Conservation (phyloP, 2,797 vertebrate species). For the Spinibarbus caldwelli region DNA sequence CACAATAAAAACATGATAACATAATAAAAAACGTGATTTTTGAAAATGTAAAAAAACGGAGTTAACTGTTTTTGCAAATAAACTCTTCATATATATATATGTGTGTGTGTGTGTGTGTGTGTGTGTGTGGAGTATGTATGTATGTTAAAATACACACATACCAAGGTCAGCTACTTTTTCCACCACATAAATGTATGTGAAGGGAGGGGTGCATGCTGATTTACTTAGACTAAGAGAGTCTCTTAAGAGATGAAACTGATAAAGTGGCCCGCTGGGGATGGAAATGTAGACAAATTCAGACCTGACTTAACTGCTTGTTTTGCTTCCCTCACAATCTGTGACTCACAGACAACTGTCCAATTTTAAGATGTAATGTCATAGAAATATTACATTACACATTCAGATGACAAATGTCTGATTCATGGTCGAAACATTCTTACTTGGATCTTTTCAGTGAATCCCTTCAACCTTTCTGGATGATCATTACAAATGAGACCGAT, state of each 20-base stretch:
- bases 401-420: neutral
- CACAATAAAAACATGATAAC: too few species aligned
- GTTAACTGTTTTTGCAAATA: too few species aligned
- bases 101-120: too few species aligned
- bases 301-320: conserved; percentile 3
- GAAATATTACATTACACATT: neutral
- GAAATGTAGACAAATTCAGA: conserved; percentile 1
- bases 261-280: conserved; percentile 17
- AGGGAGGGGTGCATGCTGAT: conserved; percentile 18
- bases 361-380: neutral
- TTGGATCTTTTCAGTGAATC: neutral
- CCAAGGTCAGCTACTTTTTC: neutral
- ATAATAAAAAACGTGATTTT: too few species aligned
- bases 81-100: too few species aligned
- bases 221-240: conserved; percentile 5
- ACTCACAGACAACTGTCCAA: neutral
- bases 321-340: neutral
- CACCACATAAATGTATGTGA: neutral
- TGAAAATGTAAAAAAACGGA: too few species aligned
- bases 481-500: neutral
- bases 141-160: too few species aligned
- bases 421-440: neutral
- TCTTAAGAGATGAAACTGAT: conserved; percentile 35
- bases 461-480: neutral
- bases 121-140: too few species aligned